Conservation (phyloP, 1,140 invertebrate genomes). For the Cydia amplana region DNA sequence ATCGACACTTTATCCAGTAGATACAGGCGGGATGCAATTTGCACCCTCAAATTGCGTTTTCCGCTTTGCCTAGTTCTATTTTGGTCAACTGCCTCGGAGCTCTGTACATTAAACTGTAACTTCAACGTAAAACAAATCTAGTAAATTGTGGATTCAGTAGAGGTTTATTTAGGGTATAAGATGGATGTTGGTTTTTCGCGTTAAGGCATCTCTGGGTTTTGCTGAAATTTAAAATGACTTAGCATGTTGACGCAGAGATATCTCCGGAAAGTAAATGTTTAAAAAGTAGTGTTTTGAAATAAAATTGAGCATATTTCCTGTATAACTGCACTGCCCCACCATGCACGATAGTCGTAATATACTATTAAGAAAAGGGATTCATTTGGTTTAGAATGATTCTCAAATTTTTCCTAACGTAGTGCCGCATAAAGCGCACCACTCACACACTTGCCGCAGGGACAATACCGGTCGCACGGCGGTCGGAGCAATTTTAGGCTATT, state of each 20-base stretch:
- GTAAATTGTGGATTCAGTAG: constrained; percentile 16
- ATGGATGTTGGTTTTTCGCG: neutral
- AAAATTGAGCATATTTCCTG: too few species aligned
- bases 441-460: too few species aligned
- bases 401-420: too few species aligned
- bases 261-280: neutral
- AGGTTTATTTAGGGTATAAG: constrained; percentile 13
- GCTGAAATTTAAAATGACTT: constrained; percentile 1
- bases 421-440: too few species aligned
- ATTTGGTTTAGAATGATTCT: too few species aligned
- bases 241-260: neutral
- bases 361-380: too few species aligned
- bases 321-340: too few species aligned
- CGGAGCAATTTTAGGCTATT: too few species aligned
- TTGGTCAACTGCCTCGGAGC: constrained; percentile 36
- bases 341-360: too few species aligned
- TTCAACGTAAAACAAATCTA: constrained; percentile 24
- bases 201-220: neutral
- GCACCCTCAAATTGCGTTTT: constrained; percentile 45
- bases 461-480: too few species aligned
- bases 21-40: constrained; percentile 47
- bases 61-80: constrained; percentile 37
- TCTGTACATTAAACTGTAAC: neutral
- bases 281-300: too few species aligned
- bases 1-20: constrained; percentile 44